These are phyloP conservation scores for Merops nubicus DNA, from an alignment of 2,113 vertebrate genomes.

Conservation along the genomic window DNA sequence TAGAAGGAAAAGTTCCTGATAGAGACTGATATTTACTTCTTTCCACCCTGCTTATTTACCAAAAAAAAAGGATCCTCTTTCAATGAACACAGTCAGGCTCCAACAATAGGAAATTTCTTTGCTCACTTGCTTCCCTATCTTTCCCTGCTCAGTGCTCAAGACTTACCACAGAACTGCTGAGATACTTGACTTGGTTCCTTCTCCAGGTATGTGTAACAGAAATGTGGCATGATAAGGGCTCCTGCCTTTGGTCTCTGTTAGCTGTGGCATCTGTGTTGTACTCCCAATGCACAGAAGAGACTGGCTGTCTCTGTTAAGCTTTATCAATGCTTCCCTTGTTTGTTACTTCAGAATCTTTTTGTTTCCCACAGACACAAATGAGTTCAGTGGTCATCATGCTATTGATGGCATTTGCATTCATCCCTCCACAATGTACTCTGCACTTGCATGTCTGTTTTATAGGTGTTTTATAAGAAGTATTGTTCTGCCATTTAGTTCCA, in stretches of 20 bases:
- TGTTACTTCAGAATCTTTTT: background rate
- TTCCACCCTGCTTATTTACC: background rate
- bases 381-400: background rate
- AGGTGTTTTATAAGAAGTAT: background rate
- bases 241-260: background rate
- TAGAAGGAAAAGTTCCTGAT: background rate
- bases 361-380: background rate
- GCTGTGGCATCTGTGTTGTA: background rate
- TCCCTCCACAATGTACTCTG: background rate
- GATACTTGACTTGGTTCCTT: background rate
- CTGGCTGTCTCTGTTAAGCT: background rate
- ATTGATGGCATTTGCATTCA: background rate
- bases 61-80: background rate
- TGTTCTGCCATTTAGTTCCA: background rate
- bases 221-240: background rate
- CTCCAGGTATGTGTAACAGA: background rate
- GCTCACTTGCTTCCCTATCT: background rate
- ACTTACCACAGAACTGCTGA: background rate
- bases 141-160: fast-evolving
- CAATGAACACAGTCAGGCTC: background rate
- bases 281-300: background rate
- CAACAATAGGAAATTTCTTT: background rate
- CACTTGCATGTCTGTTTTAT: background rate
- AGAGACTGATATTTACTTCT: background rate
- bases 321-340: background rate